Percentiles rank a stretch among this genome's conserved stretches.
Conservation (phyloP, 2,797 vertebrate species). For the Melanotaenia trifasciata region DNA sequence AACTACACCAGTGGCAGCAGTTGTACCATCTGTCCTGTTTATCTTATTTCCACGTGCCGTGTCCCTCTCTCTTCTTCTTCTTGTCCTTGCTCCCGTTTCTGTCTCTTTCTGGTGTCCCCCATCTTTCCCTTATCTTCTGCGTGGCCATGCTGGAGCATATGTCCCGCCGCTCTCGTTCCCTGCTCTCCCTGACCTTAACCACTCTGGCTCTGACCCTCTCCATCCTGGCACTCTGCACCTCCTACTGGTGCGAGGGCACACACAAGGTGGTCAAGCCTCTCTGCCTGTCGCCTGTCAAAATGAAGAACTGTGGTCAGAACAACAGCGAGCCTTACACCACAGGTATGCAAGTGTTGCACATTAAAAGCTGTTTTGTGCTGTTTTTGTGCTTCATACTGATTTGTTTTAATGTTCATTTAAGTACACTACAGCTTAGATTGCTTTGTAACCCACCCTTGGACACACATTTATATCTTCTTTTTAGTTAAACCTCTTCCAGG, state of each 20-base stretch:
- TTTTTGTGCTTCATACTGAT: background rate
- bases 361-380: background rate
- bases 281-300: constrained; percentile 88
- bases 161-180: constrained; percentile 84
- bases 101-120: background rate
- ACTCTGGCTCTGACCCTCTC: constrained; percentile 86
- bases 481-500: background rate
- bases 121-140: constrained; percentile 8
- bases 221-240: constrained; percentile 87
- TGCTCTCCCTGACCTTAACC: constrained; percentile 86
- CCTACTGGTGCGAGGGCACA: constrained; percentile 90
- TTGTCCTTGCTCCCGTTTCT: background rate
- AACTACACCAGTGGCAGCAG: constrained; percentile 49
- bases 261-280: constrained; percentile 91
- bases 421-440: background rate
- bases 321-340: constrained; percentile 84
- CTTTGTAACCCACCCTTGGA: background rate
- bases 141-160: constrained; percentile 82
- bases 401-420: background rate
- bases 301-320: constrained; percentile 87
- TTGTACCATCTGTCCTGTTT: constrained; percentile 22
- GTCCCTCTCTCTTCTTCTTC: background rate
- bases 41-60: constrained; percentile 14
- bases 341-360: constrained; percentile 59
- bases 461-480: background rate